Evolutionary conservation across 2,888 invertebrate genomes (phyloP).

Genomic region (Platycnemis pennipes): DNA sequence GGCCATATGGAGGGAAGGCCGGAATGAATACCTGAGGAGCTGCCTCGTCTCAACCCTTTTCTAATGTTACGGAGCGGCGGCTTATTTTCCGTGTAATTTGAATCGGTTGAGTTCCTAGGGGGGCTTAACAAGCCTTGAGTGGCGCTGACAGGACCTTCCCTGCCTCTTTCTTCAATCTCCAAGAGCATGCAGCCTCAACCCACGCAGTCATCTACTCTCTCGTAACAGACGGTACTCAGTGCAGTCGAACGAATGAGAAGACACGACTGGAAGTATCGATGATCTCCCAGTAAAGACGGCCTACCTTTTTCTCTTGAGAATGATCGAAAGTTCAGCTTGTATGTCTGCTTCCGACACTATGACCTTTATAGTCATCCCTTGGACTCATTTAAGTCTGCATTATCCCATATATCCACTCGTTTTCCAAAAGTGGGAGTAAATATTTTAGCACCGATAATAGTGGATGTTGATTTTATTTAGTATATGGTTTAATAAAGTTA

Average conservation of each 20-base stretch:
- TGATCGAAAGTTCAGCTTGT: too few species aligned
- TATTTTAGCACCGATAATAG: too few species aligned
- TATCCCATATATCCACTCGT: too few species aligned
- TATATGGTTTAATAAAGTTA: too few species aligned
- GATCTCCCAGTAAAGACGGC: too few species aligned
- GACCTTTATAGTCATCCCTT: too few species aligned
- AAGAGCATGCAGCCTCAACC: background rate
- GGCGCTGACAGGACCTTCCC: background rate
- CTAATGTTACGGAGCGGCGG: background rate
- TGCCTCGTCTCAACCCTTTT: background rate
- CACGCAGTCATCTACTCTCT: background rate
- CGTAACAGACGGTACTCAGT: background rate
- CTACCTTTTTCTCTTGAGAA: too few species aligned
- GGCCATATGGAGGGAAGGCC: background rate
- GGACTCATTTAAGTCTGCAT: too few species aligned
- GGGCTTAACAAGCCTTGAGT: conserved; percentile 17
- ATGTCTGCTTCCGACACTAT: too few species aligned
- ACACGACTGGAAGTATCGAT: background rate
- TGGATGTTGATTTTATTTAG: too few species aligned
- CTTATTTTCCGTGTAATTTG: conserved; percentile 31
- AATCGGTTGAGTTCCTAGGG: background rate
- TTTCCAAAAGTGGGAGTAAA: too few species aligned
- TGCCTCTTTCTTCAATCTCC: background rate
- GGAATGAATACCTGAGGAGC: background rate
- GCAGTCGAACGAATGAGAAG: background rate